Conservation (phyloP, 2,888 invertebrate species). For the Erynnis tages region DNA sequence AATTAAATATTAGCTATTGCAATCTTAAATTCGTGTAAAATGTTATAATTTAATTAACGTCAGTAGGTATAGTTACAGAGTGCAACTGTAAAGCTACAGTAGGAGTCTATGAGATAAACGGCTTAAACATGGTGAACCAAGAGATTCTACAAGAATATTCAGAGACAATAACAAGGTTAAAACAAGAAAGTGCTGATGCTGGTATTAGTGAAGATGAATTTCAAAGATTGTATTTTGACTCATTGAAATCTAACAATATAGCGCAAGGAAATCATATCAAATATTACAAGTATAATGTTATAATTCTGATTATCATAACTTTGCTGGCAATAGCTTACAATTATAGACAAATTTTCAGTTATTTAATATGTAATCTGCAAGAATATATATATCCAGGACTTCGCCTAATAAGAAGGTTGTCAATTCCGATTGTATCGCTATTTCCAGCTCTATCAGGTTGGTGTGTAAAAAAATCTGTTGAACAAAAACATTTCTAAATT, state of each 20-base stretch:
- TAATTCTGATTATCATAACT: constrained; percentile 18
- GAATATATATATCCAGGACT: constrained; percentile 91
- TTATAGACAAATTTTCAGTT: constrained; percentile 84
- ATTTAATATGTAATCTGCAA: constrained; percentile 87
- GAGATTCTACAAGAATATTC: constrained; percentile 63
- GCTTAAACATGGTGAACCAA: constrained; percentile 46
- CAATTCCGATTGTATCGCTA: constrained; percentile 87
- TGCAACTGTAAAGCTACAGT: too few relatives aligned
- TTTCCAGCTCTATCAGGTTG: constrained; percentile 89
- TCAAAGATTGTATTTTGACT: constrained; percentile 76
- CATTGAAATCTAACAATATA: constrained; percentile 51
- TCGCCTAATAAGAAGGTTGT: constrained; percentile 85
- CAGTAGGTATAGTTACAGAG: too few relatives aligned
- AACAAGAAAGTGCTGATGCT: constrained; percentile 78
- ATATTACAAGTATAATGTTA: constrained; percentile 28
- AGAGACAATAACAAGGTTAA: constrained; percentile 80
- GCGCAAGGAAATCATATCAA: constrained; percentile 38
- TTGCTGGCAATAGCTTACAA: constrained; percentile 52
- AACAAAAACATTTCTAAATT: not conserved
- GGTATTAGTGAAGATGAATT: constrained; percentile 84
- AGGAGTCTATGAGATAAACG: too few relatives aligned
- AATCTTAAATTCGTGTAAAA: too few relatives aligned
- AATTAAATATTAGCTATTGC: too few relatives aligned
- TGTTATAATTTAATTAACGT: too few relatives aligned
- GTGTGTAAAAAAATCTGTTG: constrained; percentile 24